Conservation (phyloP, 2,888 invertebrate genomes). For the Ephialtes manifestator region DNA sequence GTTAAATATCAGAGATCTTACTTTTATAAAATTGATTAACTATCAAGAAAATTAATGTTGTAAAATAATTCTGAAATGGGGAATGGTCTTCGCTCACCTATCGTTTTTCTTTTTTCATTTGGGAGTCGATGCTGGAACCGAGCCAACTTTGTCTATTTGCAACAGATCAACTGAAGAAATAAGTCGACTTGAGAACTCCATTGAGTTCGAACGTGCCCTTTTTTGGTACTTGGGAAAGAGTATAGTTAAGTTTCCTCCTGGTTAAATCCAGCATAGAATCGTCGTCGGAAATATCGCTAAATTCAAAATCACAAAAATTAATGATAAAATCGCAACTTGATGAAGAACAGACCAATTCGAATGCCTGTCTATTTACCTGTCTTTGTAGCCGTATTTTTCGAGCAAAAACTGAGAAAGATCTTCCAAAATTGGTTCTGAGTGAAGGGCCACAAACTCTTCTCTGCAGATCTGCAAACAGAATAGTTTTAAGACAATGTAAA, state of each 20-base stretch:
- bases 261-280: constrained; percentile 68
- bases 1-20: neutral
- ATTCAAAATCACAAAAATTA: constrained; percentile 65
- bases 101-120: neutral
- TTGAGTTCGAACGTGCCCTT: constrained; percentile 93
- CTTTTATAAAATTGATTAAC: neutral
- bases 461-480: constrained; percentile 92
- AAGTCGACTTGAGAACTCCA: constrained; percentile 92
- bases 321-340: neutral
- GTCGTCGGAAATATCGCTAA: constrained; percentile 86
- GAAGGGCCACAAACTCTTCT: constrained; percentile 99
- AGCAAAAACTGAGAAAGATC: constrained; percentile 92
- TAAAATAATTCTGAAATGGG: no score
- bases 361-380: constrained; percentile 59
- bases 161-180: constrained; percentile 92
- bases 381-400: constrained; percentile 87
- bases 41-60: neutral
- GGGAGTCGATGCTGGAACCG: neutral
- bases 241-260: constrained; percentile 55
- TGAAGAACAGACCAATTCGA: constrained; percentile 3
- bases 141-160: neutral
- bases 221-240: constrained; percentile 89
- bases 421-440: constrained; percentile 96
- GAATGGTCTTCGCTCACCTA: neutral
- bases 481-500: constrained; percentile 10